Evolutionary conservation across 23 tunicate species (phyloP), one percentile per base, ranked within the genome.

Genomic region (Phallusia fumigata): DNA sequence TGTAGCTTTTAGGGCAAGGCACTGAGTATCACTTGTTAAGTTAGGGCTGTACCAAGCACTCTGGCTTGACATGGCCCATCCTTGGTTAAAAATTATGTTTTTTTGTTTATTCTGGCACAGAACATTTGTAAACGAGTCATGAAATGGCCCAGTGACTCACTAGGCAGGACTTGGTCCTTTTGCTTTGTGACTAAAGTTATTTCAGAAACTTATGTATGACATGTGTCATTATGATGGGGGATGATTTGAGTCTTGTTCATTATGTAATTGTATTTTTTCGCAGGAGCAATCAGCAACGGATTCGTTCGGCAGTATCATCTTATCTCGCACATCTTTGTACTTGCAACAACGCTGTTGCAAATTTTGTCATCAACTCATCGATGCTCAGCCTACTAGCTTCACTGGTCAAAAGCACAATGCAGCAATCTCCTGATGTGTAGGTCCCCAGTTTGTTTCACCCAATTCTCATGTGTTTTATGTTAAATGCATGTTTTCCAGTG

Each of bases 271-370:
- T 58, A 32, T 73, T 77, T 72, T 45, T 45, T 78, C 11, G 1
- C 64, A 85, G 85, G 22, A 65, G 79, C 34, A 47, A 49, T 34
- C 88, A 79, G 33, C 52, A 36, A 33, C 82, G 92, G 24, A 50
- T 83, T 47, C 90, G 86, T 31, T 32, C 92, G 31, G 86, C 79
- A 45, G 90, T 86, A 0, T 31, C 86, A 30, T 31, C 81, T 3
- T 94, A 94, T 75, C 86, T 94, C 24, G 78, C 88, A 49, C 90
- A 89, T 26, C 45, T 94, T 15, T 94, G 98, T 77, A 77, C 82
- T 22, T 47, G 80, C 18, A 82, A 86, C 65, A 50, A 40, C 33
- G 83, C 78, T 26, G 93, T 89, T 26, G 88, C 98, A n/a, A 89
- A 94, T 64, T 85, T 82, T 80, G 86, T 87, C 40, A 78, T 89